Evolutionary conservation across 2,888 invertebrate species (phyloP), one percentile per base, ranked within the genome.

Genomic region (Rhimphoctona megacephalus): DNA sequence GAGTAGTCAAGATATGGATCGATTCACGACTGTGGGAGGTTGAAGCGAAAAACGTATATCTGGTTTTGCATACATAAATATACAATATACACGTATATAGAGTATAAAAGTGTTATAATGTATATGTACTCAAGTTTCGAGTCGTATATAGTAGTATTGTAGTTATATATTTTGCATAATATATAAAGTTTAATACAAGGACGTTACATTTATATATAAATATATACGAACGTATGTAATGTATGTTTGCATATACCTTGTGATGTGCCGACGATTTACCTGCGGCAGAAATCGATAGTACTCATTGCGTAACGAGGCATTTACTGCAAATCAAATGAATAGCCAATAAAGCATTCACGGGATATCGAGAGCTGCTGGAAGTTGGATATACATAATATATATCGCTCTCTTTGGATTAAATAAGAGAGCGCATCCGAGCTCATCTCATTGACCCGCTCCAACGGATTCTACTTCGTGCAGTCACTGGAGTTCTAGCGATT

Each of bases 221-320:
- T 66, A 22, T 49, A 22, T 9, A 19, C n/a, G 2, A 36, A 19
- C 43, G n/a, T 39, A 14, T 54, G 19, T 9, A 19, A 30, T 70
- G 39, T 14, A 8, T 25, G 33, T 39, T 25, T 54, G 69, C 49
- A 73, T 66, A 64, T 78, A 73, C 39, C 43, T 25, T 17, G 69
- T 73, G 77, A 87, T 85, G 54, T 46, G 66, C 39, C 85, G 77
- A 82, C 78, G 79, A 74, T 83, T 73, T 69, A 88, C 86, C 89
- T 85, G 87, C 80, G 89, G 89, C 89, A 89, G 90, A 89, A 92
- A 91, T 89, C 91, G 91, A 92, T 91, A 91, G 90, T 90, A 91
- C 91, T 90, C 92, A 90, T 92, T 90, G 91, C 91, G 91, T 91
- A 91, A 92, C 92, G 90, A 92, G 91, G 90, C 90, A 91, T 89